A percentile compares a stretch with the other conserved stretches of the same genome.
Conservation (phyloP, 2,888 invertebrate genomes). For the Arctia plantaginis region DNA sequence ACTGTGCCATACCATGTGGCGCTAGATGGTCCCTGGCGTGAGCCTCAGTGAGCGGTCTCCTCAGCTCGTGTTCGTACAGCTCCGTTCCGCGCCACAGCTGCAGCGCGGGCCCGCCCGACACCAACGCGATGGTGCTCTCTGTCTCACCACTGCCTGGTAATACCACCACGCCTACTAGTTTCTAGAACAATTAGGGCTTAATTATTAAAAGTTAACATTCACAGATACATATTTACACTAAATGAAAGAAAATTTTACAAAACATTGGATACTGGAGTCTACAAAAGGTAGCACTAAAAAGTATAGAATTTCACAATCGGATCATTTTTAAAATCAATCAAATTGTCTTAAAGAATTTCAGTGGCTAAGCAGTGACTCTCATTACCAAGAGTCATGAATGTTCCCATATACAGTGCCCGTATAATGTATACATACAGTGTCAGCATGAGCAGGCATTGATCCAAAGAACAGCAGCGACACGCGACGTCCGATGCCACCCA, state of each 20-base stretch:
- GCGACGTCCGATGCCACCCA: constrained; percentile 94
- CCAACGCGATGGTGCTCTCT: constrained; percentile 78
- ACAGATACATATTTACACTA: no score
- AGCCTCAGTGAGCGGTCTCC: constrained; percentile 90
- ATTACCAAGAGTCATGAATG: neutral
- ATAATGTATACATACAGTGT: constrained; percentile 84
- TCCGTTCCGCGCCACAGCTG: constrained; percentile 94
- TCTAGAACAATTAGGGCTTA: constrained; percentile 61
- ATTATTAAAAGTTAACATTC: neutral
- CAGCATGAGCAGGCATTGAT: constrained; percentile 88
- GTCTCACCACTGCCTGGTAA: constrained; percentile 73
- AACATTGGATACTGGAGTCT: no score
- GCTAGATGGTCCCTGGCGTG: constrained; percentile 79
- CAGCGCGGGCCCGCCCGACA: constrained; percentile 90
- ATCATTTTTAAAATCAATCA: no score
- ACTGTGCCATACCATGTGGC: constrained; percentile 44
- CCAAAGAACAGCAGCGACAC: constrained; percentile 94
- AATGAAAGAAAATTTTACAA: no score
- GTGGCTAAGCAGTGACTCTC: no score
- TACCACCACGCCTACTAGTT: constrained; percentile 89
- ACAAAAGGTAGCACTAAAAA: no score
- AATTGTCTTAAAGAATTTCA: no score
- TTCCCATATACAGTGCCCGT: neutral
- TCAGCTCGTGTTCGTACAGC: constrained; percentile 91
- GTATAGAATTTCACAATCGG: no score